Evolutionary conservation across 2,797 vertebrate genomes (phyloP).

Genomic region (Girardinus metallicus): DNA sequence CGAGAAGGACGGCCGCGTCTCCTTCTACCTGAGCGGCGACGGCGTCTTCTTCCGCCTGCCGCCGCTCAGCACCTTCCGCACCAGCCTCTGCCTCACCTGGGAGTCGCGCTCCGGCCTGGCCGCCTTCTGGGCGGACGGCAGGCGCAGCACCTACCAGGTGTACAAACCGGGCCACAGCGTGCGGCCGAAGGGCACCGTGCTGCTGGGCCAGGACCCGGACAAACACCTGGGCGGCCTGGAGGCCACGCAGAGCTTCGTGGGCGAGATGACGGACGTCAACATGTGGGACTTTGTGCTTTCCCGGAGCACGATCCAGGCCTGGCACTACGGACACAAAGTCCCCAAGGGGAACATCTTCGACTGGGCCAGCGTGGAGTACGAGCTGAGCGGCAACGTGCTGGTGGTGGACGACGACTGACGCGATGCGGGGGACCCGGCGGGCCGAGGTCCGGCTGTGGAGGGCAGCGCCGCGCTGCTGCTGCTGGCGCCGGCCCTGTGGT

Average conservation of each 20-base stretch:
- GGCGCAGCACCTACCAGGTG: constrained; percentile 77
- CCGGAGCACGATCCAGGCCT: constrained; percentile 63
- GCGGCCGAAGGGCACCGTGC: constrained; percentile 55
- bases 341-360: constrained; percentile 70
- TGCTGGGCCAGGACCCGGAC: constrained; percentile 84
- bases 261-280: constrained; percentile 80
- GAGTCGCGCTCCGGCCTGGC: constrained; percentile 73
- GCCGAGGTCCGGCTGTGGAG: constrained; percentile 15
- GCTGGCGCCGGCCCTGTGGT: background rate
- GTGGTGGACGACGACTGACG: constrained; percentile 82
- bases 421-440: background rate
- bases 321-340: constrained; percentile 55
- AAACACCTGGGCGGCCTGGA: constrained; percentile 75
- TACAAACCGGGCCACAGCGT: constrained; percentile 79
- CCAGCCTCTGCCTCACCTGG: constrained; percentile 85
- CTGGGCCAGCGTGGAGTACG: constrained; percentile 74
- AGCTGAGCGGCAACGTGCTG: constrained; percentile 75
- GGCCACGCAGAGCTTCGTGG: constrained; percentile 76
- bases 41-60: constrained; percentile 77
- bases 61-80: constrained; percentile 78
- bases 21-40: constrained; percentile 83
- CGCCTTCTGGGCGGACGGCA: constrained; percentile 79
- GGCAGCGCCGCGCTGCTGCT: constrained; percentile 30
- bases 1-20: constrained; percentile 79
- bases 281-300: constrained; percentile 82